Evolutionary conservation across 2,888 invertebrate species (phyloP), one percentile per base, ranked within the genome.

Genomic region (Troides aeacus): DNA sequence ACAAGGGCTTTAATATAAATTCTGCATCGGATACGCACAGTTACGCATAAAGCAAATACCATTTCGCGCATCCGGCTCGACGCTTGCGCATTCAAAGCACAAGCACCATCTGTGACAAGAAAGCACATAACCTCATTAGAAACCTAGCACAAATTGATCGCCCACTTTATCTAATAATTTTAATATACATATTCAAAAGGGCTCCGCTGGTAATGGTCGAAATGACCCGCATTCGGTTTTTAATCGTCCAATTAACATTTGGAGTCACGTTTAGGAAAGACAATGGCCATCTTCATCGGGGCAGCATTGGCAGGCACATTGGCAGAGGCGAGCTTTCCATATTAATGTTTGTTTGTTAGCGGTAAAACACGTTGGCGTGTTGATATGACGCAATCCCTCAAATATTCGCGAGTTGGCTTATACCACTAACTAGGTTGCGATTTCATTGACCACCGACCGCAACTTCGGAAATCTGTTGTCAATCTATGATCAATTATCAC

Each of bases 131-230:
- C 92, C 92, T 90, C 88, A 92, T 92, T 92, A 92, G 89, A 90
- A 89, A 89, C 87, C 90, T 87, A 86, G 87, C 89, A 87, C 91
- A 92, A 90, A 90, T 90, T 89, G 83, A 81, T 74, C 75, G 80
- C 81, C 79, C 84, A 83, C 81, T 85, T 85, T 85, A 89, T 89
- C 89, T 89, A 92, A 91, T 92, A 92, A 92, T 92, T 86, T 91
- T 91, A 89, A 84, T 92, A 90, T 92, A 92, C 91, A 92, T 92
- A 92, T 92, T 92, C 92, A 92, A 92, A 92, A 89, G 89, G 90
- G 89, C 89, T 87, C 77, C 84, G 78, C 79, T 77, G 77, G 90
- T 91, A 91, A 92, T 91, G 92, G 88, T 82, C 79, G 83, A 88
- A 91, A 91, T 92, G 92, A 92, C 92, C 92, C 90, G 92, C 90